Base-by-base conservation (phyloP, 2,113 vertebrate species). In the Gopherus evgoodei region DNA sequence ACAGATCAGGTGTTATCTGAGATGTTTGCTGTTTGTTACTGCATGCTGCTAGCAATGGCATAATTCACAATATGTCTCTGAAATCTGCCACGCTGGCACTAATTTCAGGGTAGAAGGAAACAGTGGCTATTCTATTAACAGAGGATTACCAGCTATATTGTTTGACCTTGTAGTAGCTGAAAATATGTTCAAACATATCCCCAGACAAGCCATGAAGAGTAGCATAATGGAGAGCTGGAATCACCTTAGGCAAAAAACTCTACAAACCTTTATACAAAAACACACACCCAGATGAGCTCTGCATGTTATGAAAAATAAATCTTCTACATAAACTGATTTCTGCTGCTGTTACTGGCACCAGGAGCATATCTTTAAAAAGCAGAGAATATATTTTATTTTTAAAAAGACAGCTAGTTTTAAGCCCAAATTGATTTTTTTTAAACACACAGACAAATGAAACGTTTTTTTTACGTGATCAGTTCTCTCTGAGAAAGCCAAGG, bases 141-240 rank as follows among this genome's bases (percentile, higher is more conserved):
- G 38, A 57, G 72, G 84, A 54, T 83, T 91, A 54, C 50, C 44
- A 79, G 56, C 27, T 88, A 2, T 0, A 2, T 65, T 31, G 52
- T 35, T 53, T 31, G 6, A 92, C 80, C 90, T 56, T 35, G 49
- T 2, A 6, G 47, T 5, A 38, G 11, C 83, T 57, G 13, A 82
- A 83, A 57, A 0, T 0, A 0, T 47, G 17, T 35, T 75, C 86
- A 84, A 84, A 17, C 0, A 0, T 59, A 42, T 84, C 86, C 90
- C 93, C 94, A 97, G 93, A 91, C 90, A 69, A 86, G 49, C 62
- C 49, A 72, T 42, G n/a, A 53, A 93, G 52, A 12, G 29, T 62
- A 87, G 59, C 79, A 57, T 14, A 80, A 59, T 3, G 25, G 24
- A 3, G 81, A 83, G 65, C 31, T 76, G 52, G 84, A 50, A 86